Conservation (phyloP, 2,888 invertebrate species). For the Enchytraeus crypticus region DNA sequence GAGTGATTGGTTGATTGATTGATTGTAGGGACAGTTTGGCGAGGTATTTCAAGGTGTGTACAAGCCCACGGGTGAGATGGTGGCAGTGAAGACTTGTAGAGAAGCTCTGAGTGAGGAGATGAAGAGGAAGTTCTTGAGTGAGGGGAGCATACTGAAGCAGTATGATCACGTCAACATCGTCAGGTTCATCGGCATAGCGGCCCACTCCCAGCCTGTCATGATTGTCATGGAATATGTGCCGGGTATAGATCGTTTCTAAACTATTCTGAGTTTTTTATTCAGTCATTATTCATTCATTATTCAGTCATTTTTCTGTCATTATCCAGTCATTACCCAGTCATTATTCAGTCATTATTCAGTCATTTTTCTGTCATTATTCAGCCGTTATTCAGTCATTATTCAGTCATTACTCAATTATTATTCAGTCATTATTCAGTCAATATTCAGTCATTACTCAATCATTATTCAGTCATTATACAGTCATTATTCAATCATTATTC, state of each 20-base stretch:
- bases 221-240: slow-evolving; percentile 96
- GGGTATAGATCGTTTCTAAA: slow-evolving; percentile 50
- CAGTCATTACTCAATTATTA: too few relatives aligned
- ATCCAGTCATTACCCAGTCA: too few relatives aligned
- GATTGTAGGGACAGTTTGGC: slow-evolving; percentile 81
- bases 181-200: slow-evolving; percentile 88
- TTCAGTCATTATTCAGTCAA: too few relatives aligned
- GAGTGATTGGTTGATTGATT: neutral
- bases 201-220: slow-evolving; percentile 96
- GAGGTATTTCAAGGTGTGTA: slow-evolving; percentile 87
- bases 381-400: neutral
- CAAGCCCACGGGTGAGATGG: slow-evolving; percentile 60
- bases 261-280: neutral
- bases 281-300: too few relatives aligned
- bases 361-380: neutral
- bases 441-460: too few relatives aligned
- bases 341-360: too few relatives aligned
- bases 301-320: too few relatives aligned
- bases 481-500: too few relatives aligned
- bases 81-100: slow-evolving; percentile 90
- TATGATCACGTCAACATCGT: slow-evolving; percentile 96
- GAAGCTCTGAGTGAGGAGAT: slow-evolving; percentile 85
- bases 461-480: too few relatives aligned
- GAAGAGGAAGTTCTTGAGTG: slow-evolving; percentile 85
- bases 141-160: slow-evolving; percentile 87